A percentile compares a stretch with the other conserved stretches of the same genome.
Conservation (phyloP, 64 coral and sea anemone species). For the Astreopora myriophthalma region DNA sequence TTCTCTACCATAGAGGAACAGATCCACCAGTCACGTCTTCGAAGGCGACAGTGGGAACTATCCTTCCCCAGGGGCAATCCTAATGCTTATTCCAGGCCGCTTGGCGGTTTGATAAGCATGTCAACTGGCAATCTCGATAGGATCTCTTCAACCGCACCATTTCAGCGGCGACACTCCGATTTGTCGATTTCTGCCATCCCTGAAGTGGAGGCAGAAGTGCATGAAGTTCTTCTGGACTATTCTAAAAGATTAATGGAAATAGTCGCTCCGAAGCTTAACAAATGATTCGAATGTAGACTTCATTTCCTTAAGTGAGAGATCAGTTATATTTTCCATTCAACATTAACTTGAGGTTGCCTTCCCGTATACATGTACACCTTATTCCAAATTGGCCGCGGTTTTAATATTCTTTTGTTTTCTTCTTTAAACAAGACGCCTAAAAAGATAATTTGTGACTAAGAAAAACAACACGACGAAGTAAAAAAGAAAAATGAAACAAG, state of each 20-base stretch:
- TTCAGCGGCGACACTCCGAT: neutral
- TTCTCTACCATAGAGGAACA: conserved; percentile 27
- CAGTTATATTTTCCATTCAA: no score
- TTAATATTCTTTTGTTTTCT: no score
- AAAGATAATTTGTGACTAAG: no score
- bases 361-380: no score
- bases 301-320: neutral
- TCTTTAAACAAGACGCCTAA: no score
- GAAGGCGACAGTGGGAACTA: conserved; percentile 32
- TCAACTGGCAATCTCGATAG: conserved; percentile 14
- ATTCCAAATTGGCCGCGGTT: no score
- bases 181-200: neutral
- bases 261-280: neutral
- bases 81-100: neutral
- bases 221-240: conserved; percentile 38
- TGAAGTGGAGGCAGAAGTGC: conserved; percentile 25
- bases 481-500: no score
- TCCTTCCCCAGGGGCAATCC: neutral
- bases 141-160: neutral
- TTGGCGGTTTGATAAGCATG: neutral
- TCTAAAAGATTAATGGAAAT: conserved; percentile 16
- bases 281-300: neutral
- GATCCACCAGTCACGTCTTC: conserved; percentile 23
- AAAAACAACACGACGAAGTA: no score
- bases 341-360: no score